Evolutionary conservation across 2,888 invertebrate genomes (phyloP).

Genomic region (Galeruca laticollis): DNA sequence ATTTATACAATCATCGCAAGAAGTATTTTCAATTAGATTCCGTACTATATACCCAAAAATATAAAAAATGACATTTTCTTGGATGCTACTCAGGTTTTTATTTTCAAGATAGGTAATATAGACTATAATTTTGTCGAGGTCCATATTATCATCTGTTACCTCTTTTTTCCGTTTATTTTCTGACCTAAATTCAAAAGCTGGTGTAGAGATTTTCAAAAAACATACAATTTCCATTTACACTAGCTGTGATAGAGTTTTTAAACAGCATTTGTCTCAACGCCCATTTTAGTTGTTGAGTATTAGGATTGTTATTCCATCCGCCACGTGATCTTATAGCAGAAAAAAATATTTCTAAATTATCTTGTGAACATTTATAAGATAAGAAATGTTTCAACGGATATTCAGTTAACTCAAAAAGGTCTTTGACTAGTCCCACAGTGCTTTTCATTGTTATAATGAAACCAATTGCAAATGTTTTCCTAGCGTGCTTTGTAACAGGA

Average conservation of each 20-base stretch:
- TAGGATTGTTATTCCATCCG: slow-evolving; percentile 52
- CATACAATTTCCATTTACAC: slow-evolving; percentile 47
- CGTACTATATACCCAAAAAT: slow-evolving; percentile 40
- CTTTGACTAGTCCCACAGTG: slow-evolving; percentile 32
- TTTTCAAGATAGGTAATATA: background rate
- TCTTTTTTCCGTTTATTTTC: slow-evolving; percentile 9
- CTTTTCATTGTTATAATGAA: slow-evolving; percentile 45
- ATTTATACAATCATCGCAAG: slow-evolving; percentile 29
- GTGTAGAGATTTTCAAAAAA: slow-evolving; percentile 33
- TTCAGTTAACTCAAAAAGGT: slow-evolving; percentile 35
- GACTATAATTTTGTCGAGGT: slow-evolving; percentile 1
- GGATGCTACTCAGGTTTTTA: background rate
- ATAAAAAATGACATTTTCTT: slow-evolving; percentile 41
- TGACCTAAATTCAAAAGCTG: slow-evolving; percentile 43
- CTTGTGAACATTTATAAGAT: slow-evolving; percentile 45
- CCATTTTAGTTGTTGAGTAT: slow-evolving; percentile 48
- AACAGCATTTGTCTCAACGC: slow-evolving; percentile 48
- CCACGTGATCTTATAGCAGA: slow-evolving; percentile 49
- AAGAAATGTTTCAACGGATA: slow-evolving; percentile 14
- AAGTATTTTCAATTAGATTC: slow-evolving; percentile 6
- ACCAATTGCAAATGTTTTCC: slow-evolving; percentile 49
- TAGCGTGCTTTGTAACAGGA: slow-evolving; percentile 28
- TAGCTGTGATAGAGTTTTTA: slow-evolving; percentile 46
- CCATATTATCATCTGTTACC: background rate
- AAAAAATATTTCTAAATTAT: slow-evolving; percentile 50